Percentiles rank a stretch among this genome's conserved stretches.
Conservation (phyloP, 2,888 invertebrate species). For the Oegoconia quadripuncta region DNA sequence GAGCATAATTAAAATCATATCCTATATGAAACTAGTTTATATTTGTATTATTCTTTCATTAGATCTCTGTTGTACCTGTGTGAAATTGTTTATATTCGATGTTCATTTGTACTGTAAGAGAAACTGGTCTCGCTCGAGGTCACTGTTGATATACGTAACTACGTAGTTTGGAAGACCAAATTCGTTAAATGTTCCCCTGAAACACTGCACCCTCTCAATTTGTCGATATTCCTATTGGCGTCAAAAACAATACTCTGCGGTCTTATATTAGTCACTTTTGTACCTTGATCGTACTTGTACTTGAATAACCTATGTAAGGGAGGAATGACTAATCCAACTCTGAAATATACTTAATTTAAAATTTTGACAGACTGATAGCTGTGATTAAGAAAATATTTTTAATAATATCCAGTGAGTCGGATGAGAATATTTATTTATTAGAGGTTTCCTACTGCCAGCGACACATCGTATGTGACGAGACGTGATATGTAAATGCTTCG, state of each 20-base stretch:
- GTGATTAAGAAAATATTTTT: conserved; percentile 79
- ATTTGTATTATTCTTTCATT: conserved; percentile 77
- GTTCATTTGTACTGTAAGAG: conserved; percentile 68
- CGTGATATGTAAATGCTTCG: conserved; percentile 62
- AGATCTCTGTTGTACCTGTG: conserved; percentile 79
- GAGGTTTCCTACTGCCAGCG: conserved; percentile 73
- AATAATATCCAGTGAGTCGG: conserved; percentile 79
- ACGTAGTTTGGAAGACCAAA: conserved; percentile 65
- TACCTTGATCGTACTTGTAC: conserved; percentile 71
- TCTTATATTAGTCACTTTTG: conserved; percentile 76
- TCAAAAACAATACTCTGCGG: conserved; percentile 71
- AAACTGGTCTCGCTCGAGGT: conserved; percentile 62
- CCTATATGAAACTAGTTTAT: conserved; percentile 73
- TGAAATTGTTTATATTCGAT: conserved; percentile 70
- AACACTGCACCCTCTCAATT: conserved; percentile 53
- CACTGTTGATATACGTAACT: conserved; percentile 59
- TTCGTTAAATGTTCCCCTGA: conserved; percentile 51
- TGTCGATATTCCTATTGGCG: conserved; percentile 56
- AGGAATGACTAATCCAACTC: conserved; percentile 74
- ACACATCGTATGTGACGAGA: conserved; percentile 59
- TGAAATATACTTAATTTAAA: conserved; percentile 80
- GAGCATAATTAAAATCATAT: conserved; percentile 77
- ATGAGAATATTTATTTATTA: conserved; percentile 76
- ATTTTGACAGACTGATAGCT: conserved; percentile 80
- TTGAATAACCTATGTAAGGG: conserved; percentile 71